Conservation (phyloP, 2,113 vertebrate species). For the Columba livia region DNA sequence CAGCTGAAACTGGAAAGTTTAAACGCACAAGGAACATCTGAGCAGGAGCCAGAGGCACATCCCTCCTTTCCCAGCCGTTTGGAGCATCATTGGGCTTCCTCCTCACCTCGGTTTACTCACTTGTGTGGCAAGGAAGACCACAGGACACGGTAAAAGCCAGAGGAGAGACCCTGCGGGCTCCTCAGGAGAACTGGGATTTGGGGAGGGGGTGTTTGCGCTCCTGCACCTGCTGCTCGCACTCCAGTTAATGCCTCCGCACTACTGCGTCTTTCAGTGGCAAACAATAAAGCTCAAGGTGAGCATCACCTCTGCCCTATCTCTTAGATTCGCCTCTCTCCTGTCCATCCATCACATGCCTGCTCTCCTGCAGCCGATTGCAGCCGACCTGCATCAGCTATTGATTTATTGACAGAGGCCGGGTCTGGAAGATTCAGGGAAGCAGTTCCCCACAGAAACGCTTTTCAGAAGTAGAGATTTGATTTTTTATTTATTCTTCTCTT, state of each 20-base stretch:
- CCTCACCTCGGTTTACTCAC: background rate
- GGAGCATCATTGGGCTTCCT: background rate
- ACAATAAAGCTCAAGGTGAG: slow-evolving; percentile 70
- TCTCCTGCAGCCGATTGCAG: slow-evolving; percentile 67
- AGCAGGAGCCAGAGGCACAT: background rate
- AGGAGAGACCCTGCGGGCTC: background rate
- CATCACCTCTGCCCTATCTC: slow-evolving; percentile 67
- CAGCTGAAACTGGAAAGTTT: background rate
- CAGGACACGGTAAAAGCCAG: background rate
- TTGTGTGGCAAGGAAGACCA: rapidly evolving
- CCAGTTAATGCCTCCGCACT: background rate
- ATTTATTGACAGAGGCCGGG: slow-evolving; percentile 70
- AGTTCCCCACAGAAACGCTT: slow-evolving; percentile 70
- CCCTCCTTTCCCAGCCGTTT: background rate
- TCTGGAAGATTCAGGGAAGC: slow-evolving; percentile 66
- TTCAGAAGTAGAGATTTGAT: slow-evolving; percentile 70
- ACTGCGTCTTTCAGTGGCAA: background rate
- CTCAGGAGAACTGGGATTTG: background rate
- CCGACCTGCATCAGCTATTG: slow-evolving; percentile 73
- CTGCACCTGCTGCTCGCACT: background rate
- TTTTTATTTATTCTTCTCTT: slow-evolving; percentile 69
- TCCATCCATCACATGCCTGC: slow-evolving; percentile 62
- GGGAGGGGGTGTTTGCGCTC: background rate
- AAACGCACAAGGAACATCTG: background rate
- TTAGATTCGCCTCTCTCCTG: slow-evolving; percentile 44